Conservation (phyloP, 2,888 invertebrate species). For the Ephialtes manifestator region DNA sequence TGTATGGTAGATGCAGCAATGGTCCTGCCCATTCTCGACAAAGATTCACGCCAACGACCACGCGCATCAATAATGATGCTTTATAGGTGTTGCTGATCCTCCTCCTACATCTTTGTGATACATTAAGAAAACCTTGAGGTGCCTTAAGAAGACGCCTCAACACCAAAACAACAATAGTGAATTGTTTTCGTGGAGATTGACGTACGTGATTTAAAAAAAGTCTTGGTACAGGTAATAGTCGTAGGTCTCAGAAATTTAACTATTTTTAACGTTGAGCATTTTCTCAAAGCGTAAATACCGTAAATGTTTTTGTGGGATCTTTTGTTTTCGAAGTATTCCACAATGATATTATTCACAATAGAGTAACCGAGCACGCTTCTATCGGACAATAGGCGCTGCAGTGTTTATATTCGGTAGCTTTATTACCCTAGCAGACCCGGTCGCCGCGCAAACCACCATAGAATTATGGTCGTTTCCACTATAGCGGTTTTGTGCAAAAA, state of each 20-base stretch:
- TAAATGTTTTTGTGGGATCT: not conserved
- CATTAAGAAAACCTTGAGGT: conserved; percentile 8
- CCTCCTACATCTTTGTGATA: conserved; percentile 28
- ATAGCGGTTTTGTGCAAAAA: too few species aligned
- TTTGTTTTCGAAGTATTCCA: too few species aligned
- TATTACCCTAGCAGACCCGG: too few species aligned
- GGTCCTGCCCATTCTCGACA: conserved; percentile 50
- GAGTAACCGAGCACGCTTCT: too few species aligned
- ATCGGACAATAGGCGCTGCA: too few species aligned
- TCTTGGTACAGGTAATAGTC: not conserved
- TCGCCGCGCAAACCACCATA: too few species aligned
- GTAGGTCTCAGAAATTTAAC: not conserved
- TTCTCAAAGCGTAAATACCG: not conserved
- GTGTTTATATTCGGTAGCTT: too few species aligned
- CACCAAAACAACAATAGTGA: conserved; percentile 6
- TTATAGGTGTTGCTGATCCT: conserved; percentile 20
- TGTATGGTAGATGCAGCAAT: conserved; percentile 55
- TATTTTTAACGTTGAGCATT: not conserved
- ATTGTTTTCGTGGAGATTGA: not conserved
- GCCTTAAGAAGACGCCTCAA: not conserved
- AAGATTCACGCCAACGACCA: conserved; percentile 57
- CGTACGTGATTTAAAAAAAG: not conserved
- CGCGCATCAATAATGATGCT: conserved; percentile 15
- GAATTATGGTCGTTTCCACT: too few species aligned
- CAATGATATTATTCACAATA: too few species aligned